Base-by-base conservation (phyloP, 2,113 vertebrate genomes). In the Odocoileus hemionus region DNA sequence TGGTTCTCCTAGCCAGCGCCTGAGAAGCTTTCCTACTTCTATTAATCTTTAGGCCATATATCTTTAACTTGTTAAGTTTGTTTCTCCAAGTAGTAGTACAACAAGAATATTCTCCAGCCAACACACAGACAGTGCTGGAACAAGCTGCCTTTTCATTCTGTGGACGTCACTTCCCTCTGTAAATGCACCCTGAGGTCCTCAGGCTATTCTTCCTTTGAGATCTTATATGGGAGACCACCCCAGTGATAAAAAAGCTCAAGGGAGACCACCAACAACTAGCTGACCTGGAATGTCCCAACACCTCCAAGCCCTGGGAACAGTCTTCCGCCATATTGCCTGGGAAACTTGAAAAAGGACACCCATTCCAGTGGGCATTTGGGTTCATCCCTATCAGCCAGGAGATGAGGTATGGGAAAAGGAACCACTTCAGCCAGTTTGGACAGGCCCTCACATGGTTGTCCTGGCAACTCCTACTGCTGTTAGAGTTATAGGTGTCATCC, bases 311-410 rank as follows among this genome's bases (percentile, higher is more conserved):
- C 67, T 70, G 21, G n/a, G n/a, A 70, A 70, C n/a, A 11, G 9
- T 70, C n/a, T 70, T 70, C n/a, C 0, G 2, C n/a, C 19, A 6
- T 70, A 39, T 23, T 36, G 19, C n/a, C 19, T 1, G 5, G 17
- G 19, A 70, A 70, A 12, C 19, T 17, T 70, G 67, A 39, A 39
- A 70, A 70, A 70, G 19, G n/a, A 70, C n/a, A 70, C n/a, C 2
- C 67, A 70, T 70, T 70, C 10, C 19, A 70, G 17, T 5, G 6
- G 67, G 67, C 19, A 70, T 12, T 36, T 70, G n/a, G 19, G 67
- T 70, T 70, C n/a, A 70, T 70, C 67, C 67, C n/a, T 70, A 19
- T 36, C 19, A 36, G 67, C n/a, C n/a, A 36, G 19, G 67, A 36
- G 67, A 23, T 36, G 67, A 70, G 33, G 19, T 25, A 12, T 36